Conservation (phyloP, 2,888 invertebrate species). For the Lasioglossum malachurum region DNA sequence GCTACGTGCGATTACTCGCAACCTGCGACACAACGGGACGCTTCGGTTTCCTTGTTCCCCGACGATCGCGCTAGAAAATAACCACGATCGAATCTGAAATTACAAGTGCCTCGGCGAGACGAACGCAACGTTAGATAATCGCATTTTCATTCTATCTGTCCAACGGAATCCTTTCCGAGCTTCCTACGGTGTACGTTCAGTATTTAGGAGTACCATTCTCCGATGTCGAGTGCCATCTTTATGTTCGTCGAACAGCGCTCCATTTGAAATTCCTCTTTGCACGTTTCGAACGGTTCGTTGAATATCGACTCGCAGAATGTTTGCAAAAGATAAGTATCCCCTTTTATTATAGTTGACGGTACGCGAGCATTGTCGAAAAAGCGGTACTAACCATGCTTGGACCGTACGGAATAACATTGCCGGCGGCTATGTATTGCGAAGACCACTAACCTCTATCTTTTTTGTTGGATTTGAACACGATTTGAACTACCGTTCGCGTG, state of each 20-base stretch:
- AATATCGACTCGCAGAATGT: neutral
- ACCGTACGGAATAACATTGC: neutral
- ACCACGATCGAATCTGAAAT: constrained; percentile 23
- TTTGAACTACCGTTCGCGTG: neutral
- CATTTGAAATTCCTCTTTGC: constrained; percentile 26
- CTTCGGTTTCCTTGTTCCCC: constrained; percentile 21
- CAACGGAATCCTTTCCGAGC: constrained; percentile 5
- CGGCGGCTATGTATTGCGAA: no score
- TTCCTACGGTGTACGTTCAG: constrained; percentile 15
- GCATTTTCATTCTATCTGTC: constrained; percentile 22
- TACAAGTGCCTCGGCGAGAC: constrained; percentile 4
- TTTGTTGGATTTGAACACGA: neutral
- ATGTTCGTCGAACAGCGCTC: constrained; percentile 35
- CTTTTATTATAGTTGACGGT: neutral
- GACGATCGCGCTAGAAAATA: neutral
- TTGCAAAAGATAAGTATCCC: neutral
- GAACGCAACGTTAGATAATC: neutral
- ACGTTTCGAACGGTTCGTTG: neutral
- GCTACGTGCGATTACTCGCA: constrained; percentile 46
- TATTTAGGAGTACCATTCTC: constrained; percentile 13
- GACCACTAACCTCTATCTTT: constrained; percentile 25
- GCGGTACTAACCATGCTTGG: neutral
- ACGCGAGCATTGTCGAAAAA: neutral
- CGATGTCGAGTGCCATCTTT: constrained; percentile 56
- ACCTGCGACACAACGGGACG: neutral